phyloP scores from a whole-genome alignment of 1,140 invertebrate species.

The Plutomurus gul region DNA sequence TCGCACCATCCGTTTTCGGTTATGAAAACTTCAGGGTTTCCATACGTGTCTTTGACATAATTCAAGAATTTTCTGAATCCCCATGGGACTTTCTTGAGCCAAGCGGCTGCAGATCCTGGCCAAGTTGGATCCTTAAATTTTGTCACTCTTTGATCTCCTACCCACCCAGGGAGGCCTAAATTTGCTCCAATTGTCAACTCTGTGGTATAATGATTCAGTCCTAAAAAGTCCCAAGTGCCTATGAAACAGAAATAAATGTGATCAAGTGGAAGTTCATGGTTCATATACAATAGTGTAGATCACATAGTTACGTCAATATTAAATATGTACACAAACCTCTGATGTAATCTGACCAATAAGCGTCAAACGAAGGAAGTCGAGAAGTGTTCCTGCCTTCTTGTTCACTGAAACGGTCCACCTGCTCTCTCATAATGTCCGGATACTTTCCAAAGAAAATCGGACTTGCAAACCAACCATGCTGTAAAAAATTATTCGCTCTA shows the following conservation, averaged over 20 bases:
- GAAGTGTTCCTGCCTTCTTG: slow-evolving; percentile 61
- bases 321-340: slow-evolving; percentile 10
- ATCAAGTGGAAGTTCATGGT: background rate
- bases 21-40: slow-evolving; percentile 67
- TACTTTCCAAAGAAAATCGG: slow-evolving; percentile 69
- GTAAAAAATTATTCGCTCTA: no score
- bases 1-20: slow-evolving; percentile 73
- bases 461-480: slow-evolving; percentile 67
- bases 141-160: background rate
- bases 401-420: slow-evolving; percentile 62
- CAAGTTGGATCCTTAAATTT: slow-evolving; percentile 18
- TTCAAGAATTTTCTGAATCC: slow-evolving; percentile 69
- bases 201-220: slow-evolving; percentile 48
- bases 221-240: slow-evolving; percentile 49
- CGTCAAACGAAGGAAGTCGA: slow-evolving; percentile 60
- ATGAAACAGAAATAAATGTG: background rate
- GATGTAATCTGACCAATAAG: background rate
- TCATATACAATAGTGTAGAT: no score
- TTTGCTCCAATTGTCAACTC: background rate
- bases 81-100: slow-evolving; percentile 62
- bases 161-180: background rate
- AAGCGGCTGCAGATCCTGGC: background rate
- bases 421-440: slow-evolving; percentile 64
- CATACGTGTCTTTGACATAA: slow-evolving; percentile 67
- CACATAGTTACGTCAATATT: no score